A percentile compares a stretch with the other conserved stretches of the same genome.
phyloP scores from a whole-genome alignment of 2,113 vertebrate genomes.

The Entomyzon cyanotis region DNA sequence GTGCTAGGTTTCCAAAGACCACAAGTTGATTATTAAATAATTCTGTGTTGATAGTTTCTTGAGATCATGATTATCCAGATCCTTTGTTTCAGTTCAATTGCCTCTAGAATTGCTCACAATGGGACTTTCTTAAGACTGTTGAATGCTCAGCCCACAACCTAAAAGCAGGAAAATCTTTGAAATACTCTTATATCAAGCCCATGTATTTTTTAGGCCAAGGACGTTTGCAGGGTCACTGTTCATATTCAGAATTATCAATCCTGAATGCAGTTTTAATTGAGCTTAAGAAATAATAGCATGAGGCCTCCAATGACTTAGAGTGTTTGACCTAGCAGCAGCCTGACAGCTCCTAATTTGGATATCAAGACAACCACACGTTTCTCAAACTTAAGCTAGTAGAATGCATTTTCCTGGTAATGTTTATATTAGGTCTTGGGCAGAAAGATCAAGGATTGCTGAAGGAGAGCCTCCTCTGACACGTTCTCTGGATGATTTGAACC shows the following conservation, averaged over 20 bases:
- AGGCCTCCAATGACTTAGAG: background rate
- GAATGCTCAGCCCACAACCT: background rate
- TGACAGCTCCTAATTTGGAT: background rate
- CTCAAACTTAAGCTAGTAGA: background rate
- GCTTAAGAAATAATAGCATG: background rate
- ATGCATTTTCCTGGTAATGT: background rate
- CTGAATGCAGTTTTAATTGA: background rate
- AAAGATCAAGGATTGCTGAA: background rate
- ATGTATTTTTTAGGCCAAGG: background rate
- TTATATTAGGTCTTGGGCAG: background rate
- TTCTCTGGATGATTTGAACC: background rate
- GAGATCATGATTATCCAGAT: background rate
- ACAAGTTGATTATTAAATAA: background rate
- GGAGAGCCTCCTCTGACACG: background rate
- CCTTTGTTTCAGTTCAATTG: background rate
- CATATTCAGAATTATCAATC: background rate
- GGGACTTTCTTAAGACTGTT: background rate
- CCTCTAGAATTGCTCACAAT: background rate
- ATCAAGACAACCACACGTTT: accelerated
- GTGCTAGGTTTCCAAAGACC: background rate
- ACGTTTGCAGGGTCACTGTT: background rate
- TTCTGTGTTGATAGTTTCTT: background rate
- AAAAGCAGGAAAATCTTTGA: background rate
- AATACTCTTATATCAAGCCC: background rate
- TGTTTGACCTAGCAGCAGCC: background rate